Base-by-base conservation (phyloP, 2,797 vertebrate species). In the Lepilemur ruficaudatus region DNA sequence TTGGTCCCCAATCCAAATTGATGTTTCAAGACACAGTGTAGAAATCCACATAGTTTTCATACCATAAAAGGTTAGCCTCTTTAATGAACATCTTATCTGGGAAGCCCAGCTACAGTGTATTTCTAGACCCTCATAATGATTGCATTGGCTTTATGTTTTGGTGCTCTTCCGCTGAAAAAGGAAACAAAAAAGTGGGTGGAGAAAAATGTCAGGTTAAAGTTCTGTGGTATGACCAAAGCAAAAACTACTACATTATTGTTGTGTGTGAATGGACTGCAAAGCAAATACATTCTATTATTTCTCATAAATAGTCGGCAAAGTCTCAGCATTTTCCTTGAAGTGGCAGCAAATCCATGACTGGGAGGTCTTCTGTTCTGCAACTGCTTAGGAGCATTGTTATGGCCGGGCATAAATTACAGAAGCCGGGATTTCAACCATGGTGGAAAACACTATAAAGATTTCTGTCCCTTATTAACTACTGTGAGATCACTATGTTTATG, bases 391-490 rank as follows among this genome's bases (percentile, higher is more conserved):
- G 46, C 41, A 97, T 97, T 94, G 81, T 89, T 91, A 76, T 80
- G 94, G 25, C 79, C 81, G 59, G 92, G 78, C 95, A 94, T 96
- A 93, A 97, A 98, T 97, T 97, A 97, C 86, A 97, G 97, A 96
- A 98, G 96, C 92, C 69, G 92, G 59, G 72, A 96, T 97, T 98
- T 98, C 98, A 98, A 96, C 97, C 98, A 96, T 89, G 93, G 95
- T 1, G 35, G 97, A 96, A 98, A 98, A 97, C 96, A 96, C 98
- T 95, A 73, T 98, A 98, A 98, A 98, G 97, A 97, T 98, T 98
- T 98, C 96, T 97, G 57, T 91, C 95, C 96, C 86, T 98, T 98
- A 97, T 98, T 98, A 98, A 98, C 97, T 97, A 95, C 98, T 46
- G 72, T 91, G 97, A 59, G 63, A 96, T 93, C 96, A 92, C 94